These are phyloP conservation scores for Halocynthia roretzi DNA, from an alignment of 23 tunicate genomes.

Conservation along the genomic window DNA sequence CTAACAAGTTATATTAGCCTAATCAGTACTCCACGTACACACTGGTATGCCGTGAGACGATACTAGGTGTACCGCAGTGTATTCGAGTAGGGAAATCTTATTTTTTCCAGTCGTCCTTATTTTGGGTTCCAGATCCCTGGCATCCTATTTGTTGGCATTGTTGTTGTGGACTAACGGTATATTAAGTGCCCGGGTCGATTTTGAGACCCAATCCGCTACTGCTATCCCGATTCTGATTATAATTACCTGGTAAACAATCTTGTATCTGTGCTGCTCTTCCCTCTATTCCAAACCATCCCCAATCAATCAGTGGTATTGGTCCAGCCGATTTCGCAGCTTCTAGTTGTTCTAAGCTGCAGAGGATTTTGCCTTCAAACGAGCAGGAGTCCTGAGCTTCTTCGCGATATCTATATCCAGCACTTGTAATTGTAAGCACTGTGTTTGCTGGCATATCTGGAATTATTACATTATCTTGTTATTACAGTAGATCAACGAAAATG, in stretches of 20 bases:
- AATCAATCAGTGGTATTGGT: conserved; percentile 40
- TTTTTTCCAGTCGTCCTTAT: too few species aligned
- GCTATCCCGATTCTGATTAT: background rate
- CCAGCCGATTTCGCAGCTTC: conserved; percentile 46
- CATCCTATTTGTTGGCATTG: conserved; percentile 6
- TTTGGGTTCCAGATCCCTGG: too few species aligned
- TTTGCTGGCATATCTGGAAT: conserved; percentile 13
- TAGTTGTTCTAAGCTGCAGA: conserved; percentile 41
- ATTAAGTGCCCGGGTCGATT: background rate
- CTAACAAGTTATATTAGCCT: too few species aligned
- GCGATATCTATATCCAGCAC: conserved; percentile 20
- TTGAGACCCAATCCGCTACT: background rate
- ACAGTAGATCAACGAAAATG: background rate
- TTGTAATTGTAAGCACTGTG: conserved; percentile 43
- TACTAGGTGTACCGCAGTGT: too few species aligned
- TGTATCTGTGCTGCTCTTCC: conserved; percentile 64
- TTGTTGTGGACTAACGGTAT: background rate
- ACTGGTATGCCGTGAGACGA: too few species aligned
- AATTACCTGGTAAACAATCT: conserved; percentile 67
- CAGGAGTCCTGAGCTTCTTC: conserved; percentile 67
- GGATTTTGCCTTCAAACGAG: conserved; percentile 14
- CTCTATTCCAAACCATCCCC: conserved; percentile 79
- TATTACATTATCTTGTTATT: background rate
- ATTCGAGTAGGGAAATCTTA: too few species aligned
- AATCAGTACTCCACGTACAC: too few species aligned